Base-by-base conservation (phyloP, 2,113 vertebrate species). In the Atrichornis clamosus region DNA sequence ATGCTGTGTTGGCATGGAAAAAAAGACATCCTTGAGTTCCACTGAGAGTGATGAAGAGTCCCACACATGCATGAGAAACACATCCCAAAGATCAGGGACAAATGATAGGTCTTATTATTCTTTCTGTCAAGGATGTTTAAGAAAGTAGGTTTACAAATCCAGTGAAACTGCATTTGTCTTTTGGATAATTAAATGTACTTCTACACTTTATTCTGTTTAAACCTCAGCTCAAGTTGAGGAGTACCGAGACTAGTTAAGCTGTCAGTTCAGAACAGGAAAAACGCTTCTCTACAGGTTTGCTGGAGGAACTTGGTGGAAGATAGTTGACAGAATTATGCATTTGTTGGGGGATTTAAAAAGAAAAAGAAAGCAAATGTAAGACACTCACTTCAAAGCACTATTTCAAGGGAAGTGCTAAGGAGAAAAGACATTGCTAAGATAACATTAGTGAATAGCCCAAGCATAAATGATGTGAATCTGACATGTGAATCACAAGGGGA, bases 371-470 rank as follows among this genome's bases (percentile, higher is more conserved):
- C 35, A 80, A 83, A 69, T 69, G 9, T 56, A 79, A 94, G 65
- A 84, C 73, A 72, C 17, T 87, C 56, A 92, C 90, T 94, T 95
- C 80, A 95, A 96, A 94, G 87, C 33, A 79, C 65, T 69, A 68
- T 95, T 96, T 95, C 50, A 86, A 62, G 63, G 70, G 50, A 96
- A 95, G 83, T 44, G n/a, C 87, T 85, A 95, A 84, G 70, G 33
- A 84, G 16, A 77, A 86, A 92, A 95, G 74, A 78, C 69, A 55
- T 21, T 79, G 73, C 55, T 53, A 69, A 87, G 60, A 88, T 81
- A 89, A 92, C 49, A 49, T 77, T 70, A 90, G 47, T 0, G 2
- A 95, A 78, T 32, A 94, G 90, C 33, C 76, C 58, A 91, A 85
- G 67, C 78, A 87, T 53, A 94, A 94, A 87, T 22, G 72, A 55